Evolutionary conservation across 2,113 vertebrate genomes (phyloP).

Genomic region (Procapra przewalskii): DNA sequence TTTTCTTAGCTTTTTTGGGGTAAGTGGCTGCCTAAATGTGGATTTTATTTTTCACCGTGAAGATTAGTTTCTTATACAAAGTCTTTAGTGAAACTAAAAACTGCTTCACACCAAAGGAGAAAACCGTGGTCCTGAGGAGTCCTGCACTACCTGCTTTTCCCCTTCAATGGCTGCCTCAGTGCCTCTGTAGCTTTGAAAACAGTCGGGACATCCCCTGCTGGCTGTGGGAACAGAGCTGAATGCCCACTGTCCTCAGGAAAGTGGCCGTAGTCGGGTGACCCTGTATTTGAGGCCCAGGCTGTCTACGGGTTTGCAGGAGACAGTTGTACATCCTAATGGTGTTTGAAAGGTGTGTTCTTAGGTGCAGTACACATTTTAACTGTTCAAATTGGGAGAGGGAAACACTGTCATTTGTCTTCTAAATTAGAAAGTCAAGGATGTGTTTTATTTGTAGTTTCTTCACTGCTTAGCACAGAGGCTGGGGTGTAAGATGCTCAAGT

Average conservation of each 20-base stretch:
- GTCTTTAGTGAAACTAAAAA: neutral
- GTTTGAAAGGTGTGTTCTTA: neutral
- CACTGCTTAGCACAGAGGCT: neutral
- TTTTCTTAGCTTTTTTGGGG: constrained; percentile 31
- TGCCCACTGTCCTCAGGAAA: neutral
- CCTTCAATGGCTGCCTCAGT: neutral
- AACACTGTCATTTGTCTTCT: neutral
- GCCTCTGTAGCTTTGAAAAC: neutral
- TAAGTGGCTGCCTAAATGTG: neutral
- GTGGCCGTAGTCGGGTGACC: neutral
- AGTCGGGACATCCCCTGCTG: neutral
- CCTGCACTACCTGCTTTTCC: neutral
- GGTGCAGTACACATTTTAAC: neutral
- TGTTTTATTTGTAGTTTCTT: neutral
- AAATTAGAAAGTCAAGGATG: neutral
- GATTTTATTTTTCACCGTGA: constrained; percentile 5
- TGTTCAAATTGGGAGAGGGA: neutral
- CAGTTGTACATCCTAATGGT: neutral
- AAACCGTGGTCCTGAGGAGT: neutral
- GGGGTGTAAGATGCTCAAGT: neutral
- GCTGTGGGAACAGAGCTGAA: neutral
- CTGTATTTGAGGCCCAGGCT: neutral
- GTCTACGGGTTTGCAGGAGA: neutral
- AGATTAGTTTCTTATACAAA: neutral
- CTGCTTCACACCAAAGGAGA: neutral